These are phyloP conservation scores for Phorcus lineatus DNA, from an alignment of 2,888 invertebrate species.

Conservation along the genomic window DNA sequence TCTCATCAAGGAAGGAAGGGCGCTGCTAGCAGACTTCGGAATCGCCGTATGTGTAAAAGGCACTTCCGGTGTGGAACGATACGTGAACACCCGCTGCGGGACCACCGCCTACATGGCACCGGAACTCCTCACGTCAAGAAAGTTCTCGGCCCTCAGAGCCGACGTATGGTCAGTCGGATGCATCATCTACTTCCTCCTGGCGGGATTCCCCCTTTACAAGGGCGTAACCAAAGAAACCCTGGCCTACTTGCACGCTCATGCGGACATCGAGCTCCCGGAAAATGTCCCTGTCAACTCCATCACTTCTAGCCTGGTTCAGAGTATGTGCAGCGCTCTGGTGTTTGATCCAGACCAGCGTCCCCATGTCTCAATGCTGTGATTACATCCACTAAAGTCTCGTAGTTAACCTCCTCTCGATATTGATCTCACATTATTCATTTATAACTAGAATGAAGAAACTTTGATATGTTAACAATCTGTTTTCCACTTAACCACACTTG, in stretches of 20 bases:
- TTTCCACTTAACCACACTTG: no score
- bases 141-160: neutral
- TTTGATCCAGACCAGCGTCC: neutral
- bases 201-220: neutral
- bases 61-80: neutral
- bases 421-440: no score
- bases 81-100: neutral
- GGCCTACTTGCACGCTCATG: neutral
- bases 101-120: conserved; percentile 17
- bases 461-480: no score
- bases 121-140: neutral
- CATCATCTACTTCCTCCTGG: conserved; percentile 12
- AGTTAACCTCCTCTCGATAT: no score
- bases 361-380: neutral
- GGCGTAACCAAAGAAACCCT: neutral
- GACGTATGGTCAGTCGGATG: conserved; percentile 12
- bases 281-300: neutral
- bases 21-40: neutral
- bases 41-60: neutral
- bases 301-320: neutral
- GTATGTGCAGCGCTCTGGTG: neutral
- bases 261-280: neutral
- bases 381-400: no score
- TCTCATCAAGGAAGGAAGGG: neutral
- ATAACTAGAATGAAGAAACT: no score